Base-by-base conservation (phyloP, 23 tunicate species). In the Styela plicata region DNA sequence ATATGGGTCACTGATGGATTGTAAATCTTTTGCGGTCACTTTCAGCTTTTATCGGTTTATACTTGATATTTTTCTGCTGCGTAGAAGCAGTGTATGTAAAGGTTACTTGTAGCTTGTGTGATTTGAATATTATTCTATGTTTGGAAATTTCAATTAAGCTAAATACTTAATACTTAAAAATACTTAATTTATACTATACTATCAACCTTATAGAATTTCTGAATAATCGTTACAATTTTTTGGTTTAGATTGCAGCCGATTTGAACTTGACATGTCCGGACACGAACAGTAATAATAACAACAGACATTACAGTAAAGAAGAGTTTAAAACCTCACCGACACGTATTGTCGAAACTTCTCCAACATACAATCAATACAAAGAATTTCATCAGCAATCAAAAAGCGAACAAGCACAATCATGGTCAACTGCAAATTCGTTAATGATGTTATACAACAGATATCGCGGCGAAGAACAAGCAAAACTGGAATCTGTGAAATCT, bases 371-470 rank as follows among this genome's bases (percentile, higher is more conserved):
- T 44, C 57, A 44, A 5, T 44, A 44, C 13, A 65, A 65, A 27
- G 71, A 67, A 67, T 1, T 67, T 29, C 31, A 25, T 24, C 30
- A 67, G 24, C 31, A 67, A 67, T 27, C 31, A 25, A 67, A 67
- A 67, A 67, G 24, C 24, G 71, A 67, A 67, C 30, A 22, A 18
- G 16, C 71, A 67, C 57, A 44, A 44, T 67, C 81, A n/a, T 76
- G 81, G 81, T 53, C 81, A 27, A 23, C 66, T 44, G 81, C 81
- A 44, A 53, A 57, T 25, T 44, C 66, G 30, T 65, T 76, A 19
- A 52, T 76, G 66, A 76, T 44, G 64, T 24, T 76, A 57, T 76
- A 53, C 53, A 73, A 73, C 52, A 24, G 65, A 24, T 76, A 36
- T 44, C 81, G 81, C 7, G 81, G 81, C 7, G 64, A 76, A 44